These are phyloP conservation scores for Cinclus cinclus DNA, from an alignment of 2,113 vertebrate species.

Conservation along the genomic window DNA sequence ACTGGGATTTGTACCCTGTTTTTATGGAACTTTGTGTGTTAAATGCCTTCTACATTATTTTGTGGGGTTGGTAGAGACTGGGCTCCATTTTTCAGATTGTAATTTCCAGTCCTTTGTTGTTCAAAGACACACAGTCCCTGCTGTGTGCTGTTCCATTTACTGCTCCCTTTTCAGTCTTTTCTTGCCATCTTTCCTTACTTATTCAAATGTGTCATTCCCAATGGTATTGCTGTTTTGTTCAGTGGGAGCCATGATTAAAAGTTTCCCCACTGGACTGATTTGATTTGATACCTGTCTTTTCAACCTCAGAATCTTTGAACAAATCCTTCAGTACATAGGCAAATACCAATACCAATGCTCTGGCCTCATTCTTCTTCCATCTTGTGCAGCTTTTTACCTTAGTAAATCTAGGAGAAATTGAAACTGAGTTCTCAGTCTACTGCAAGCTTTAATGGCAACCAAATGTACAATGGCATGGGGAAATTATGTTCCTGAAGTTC, in stretches of 20 bases:
- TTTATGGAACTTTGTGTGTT: neutral
- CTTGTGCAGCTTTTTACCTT: neutral
- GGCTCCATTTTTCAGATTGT: neutral
- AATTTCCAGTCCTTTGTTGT: conserved; percentile 25
- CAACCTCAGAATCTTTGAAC: neutral
- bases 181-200: conserved; percentile 14
- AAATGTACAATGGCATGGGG: neutral
- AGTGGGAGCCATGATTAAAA: conserved; percentile 7
- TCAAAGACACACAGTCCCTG: conserved; percentile 29
- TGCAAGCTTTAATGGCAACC: neutral
- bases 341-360: neutral
- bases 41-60: neutral
- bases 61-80: neutral
- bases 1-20: neutral
- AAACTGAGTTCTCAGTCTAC: neutral
- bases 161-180: neutral
- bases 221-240: conserved; percentile 21
- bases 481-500: neutral
- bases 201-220: conserved; percentile 14
- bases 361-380: neutral
- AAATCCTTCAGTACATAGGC: neutral
- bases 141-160: conserved; percentile 39
- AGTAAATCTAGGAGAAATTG: neutral
- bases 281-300: conserved; percentile 17
- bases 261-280: neutral